Conservation (phyloP, 2,797 vertebrate species). For the Tamandua tetradactyla region DNA sequence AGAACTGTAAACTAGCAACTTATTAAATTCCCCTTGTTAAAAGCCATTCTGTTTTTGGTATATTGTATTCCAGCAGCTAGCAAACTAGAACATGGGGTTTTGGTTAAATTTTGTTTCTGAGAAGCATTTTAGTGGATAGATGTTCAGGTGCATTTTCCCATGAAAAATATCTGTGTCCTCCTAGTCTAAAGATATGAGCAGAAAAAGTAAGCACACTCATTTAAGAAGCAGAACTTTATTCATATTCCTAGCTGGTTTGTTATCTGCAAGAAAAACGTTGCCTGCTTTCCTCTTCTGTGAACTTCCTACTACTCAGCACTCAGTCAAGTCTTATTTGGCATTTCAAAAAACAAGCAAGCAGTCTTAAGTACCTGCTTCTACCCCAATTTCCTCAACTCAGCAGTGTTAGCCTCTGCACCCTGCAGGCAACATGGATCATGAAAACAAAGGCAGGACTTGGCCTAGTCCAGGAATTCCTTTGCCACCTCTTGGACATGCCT, state of each 20-base stretch:
- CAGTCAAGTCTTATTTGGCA: neutral
- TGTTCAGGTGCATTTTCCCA: conserved; percentile 8
- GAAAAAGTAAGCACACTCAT: neutral
- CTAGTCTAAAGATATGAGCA: neutral
- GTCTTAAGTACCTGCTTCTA: neutral
- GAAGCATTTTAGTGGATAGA: neutral
- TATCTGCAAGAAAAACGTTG: neutral
- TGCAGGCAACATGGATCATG: neutral
- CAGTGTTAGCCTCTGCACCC: neutral
- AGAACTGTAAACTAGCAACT: too few relatives aligned
- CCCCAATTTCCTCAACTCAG: neutral
- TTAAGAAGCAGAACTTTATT: conserved; percentile 52
- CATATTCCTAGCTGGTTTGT: neutral
- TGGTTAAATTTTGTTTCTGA: neutral
- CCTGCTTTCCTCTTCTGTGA: neutral
- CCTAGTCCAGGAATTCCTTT: neutral
- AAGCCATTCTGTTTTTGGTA: too few relatives aligned
- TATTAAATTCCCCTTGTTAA: too few relatives aligned
- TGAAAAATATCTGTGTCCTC: neutral
- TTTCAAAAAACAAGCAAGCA: neutral
- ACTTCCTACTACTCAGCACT: neutral
- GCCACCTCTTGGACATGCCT: conserved; percentile 14
- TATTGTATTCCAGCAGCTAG: too few relatives aligned
- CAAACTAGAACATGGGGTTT: too few relatives aligned
- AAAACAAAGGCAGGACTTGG: neutral